Conservation (phyloP, 2,888 invertebrate species). For the Calameuta pallipes region DNA sequence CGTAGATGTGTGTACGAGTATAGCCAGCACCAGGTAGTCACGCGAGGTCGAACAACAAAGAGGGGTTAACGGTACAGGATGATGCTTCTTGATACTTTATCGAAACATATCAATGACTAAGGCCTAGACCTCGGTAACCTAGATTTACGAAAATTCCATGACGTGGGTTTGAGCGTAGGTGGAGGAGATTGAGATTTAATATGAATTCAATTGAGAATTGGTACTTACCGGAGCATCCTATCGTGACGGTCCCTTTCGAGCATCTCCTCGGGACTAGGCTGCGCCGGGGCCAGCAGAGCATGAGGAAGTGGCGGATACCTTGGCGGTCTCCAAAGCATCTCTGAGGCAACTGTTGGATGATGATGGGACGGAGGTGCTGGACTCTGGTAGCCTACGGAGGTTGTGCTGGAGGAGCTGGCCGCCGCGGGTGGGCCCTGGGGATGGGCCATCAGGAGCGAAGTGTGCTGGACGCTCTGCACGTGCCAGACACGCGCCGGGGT, state of each 20-base stretch:
- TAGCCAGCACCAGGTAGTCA: constrained; percentile 32
- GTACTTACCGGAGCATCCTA: constrained; percentile 74
- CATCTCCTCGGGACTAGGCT: constrained; percentile 68
- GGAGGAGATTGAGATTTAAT: background rate
- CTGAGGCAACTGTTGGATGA: constrained; percentile 54
- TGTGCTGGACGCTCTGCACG: constrained; percentile 74
- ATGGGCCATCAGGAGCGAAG: constrained; percentile 72
- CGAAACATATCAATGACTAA: too few species aligned
- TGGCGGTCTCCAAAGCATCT: constrained; percentile 65
- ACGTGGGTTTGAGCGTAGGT: constrained; percentile 6
- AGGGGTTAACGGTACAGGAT: constrained; percentile 22
- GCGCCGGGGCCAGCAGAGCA: constrained; percentile 66
- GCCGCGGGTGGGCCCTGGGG: constrained; percentile 60
- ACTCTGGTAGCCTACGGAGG: constrained; percentile 55
- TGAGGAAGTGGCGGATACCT: constrained; percentile 70
- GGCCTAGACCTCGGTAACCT: too few species aligned
- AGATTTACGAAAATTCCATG: too few species aligned
- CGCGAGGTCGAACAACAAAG: constrained; percentile 43
- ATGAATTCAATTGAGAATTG: constrained; percentile 1
- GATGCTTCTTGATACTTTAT: too few species aligned
- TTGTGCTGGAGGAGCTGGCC: constrained; percentile 50
- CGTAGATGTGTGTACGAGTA: constrained; percentile 4
- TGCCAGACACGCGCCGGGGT: constrained; percentile 66
- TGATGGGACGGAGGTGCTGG: constrained; percentile 38
- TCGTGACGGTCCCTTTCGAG: constrained; percentile 75